Percentiles rank a stretch among this genome's conserved stretches.
These are phyloP conservation scores for Phataginus tricuspis DNA, from an alignment of 2,797 vertebrate species.

Conservation along the genomic window DNA sequence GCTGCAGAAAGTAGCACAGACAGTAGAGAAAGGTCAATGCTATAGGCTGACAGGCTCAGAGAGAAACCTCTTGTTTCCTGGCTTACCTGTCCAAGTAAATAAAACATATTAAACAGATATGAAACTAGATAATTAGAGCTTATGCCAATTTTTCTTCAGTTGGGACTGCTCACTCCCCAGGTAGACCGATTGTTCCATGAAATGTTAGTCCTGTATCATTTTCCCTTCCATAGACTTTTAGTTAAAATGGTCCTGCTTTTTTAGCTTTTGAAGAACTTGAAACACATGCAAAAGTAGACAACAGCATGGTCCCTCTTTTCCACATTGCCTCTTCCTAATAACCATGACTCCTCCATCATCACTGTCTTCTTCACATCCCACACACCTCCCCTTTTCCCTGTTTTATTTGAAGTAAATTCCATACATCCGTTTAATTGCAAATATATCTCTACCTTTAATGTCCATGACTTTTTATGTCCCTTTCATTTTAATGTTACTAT, in stretches of 20 bases:
- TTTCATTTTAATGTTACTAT: not conserved
- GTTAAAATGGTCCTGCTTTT: not conserved
- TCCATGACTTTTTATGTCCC: not conserved
- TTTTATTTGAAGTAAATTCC: constrained; percentile 1
- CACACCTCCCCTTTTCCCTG: not conserved
- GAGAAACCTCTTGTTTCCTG: not conserved
- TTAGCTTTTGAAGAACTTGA: not conserved
- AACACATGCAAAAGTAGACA: not conserved
- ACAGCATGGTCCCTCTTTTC: not conserved
- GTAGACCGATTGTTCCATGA: not conserved
- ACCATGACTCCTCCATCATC: not conserved
- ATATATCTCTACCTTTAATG: not conserved
- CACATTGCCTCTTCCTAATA: not conserved
- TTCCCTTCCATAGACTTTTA: not conserved
- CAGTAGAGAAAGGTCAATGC: not conserved
- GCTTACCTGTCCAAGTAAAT: not conserved
- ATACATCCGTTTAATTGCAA: not conserved
- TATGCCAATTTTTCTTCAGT: not conserved
- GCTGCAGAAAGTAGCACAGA: not conserved
- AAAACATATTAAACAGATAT: not conserved
- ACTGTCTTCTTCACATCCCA: not conserved
- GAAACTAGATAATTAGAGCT: not conserved
- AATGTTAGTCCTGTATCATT: not conserved
- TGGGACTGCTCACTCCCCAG: not conserved
- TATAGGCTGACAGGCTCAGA: not conserved